A percentile compares a stretch with the other conserved stretches of the same genome.
phyloP scores from a whole-genome alignment of 2,797 vertebrate species.

The Gallirallus australis region DNA sequence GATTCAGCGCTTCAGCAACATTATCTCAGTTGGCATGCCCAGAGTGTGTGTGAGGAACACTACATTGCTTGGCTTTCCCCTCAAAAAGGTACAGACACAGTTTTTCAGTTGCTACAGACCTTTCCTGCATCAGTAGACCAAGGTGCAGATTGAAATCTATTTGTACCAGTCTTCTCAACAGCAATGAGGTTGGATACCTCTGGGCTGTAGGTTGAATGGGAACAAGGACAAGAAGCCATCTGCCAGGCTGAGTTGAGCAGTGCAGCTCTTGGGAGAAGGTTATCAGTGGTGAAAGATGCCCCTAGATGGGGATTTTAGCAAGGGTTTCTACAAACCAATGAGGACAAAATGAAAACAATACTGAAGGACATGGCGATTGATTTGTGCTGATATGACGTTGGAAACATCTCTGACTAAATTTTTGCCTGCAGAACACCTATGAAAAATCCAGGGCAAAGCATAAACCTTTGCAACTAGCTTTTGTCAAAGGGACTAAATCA shows the following conservation, averaged over 20 bases:
- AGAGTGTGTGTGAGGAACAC: slow-evolving; percentile 64
- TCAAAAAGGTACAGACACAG: slow-evolving; percentile 61
- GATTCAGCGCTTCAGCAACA: slow-evolving; percentile 62
- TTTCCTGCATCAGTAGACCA: neutral
- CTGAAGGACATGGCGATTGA: neutral
- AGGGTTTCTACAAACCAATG: neutral
- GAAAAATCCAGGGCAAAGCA: neutral
- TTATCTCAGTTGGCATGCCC: slow-evolving; percentile 47
- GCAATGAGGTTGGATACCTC: neutral
- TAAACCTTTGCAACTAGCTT: neutral
- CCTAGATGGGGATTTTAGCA: neutral
- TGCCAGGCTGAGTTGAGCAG: neutral
- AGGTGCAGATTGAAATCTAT: neutral
- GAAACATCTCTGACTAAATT: neutral
- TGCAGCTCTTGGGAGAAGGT: neutral
- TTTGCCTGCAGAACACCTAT: neutral
- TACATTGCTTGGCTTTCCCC: neutral
- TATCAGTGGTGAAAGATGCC: neutral
- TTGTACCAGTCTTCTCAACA: neutral
- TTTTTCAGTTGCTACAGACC: neutral
- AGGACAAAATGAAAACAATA: neutral
- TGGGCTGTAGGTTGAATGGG: neutral
- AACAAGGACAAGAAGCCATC: neutral
- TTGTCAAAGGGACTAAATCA: neutral
- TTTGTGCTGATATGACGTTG: neutral